A percentile compares a stretch with the other conserved stretches of the same genome.
Evolutionary conservation across 2,888 invertebrate species (phyloP).

Genomic region (Drosophila robusta): DNA sequence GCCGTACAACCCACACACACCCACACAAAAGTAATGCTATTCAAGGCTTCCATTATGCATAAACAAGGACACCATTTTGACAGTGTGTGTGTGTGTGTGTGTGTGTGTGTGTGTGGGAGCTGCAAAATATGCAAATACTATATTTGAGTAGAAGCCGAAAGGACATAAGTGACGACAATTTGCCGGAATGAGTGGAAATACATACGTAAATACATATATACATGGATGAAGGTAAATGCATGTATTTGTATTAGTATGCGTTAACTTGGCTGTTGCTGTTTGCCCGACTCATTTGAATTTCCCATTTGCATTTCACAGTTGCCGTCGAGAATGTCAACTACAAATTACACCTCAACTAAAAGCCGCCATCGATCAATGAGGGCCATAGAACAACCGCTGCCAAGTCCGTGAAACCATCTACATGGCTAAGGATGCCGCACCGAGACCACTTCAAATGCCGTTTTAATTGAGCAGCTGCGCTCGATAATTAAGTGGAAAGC

Average conservation of each 20-base stretch:
- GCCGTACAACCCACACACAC: slow-evolving; percentile 1
- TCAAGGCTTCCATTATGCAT: slow-evolving; percentile 63
- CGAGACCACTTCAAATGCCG: slow-evolving; percentile 57
- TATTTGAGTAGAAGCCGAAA: slow-evolving; percentile 57
- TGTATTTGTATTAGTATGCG: slow-evolving; percentile 1
- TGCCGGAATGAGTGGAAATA: slow-evolving; percentile 55
- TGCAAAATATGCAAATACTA: slow-evolving; percentile 73
- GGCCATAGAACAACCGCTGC: slow-evolving; percentile 33
- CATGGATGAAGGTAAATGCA: neutral
- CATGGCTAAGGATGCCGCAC: slow-evolving; percentile 5
- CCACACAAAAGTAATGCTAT: slow-evolving; percentile 17
- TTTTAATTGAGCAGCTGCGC: slow-evolving; percentile 68
- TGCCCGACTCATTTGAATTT: slow-evolving; percentile 51
- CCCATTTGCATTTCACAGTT: slow-evolving; percentile 50
- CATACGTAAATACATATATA: slow-evolving; percentile 7
- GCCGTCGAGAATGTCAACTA: slow-evolving; percentile 33
- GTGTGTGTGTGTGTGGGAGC: neutral
- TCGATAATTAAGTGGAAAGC: slow-evolving; percentile 34
- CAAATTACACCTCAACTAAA: slow-evolving; percentile 39
- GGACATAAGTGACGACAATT: slow-evolving; percentile 79
- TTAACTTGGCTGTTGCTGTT: slow-evolving; percentile 14
- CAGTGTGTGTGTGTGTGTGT: slow-evolving; percentile 17
- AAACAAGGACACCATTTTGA: slow-evolving; percentile 52
- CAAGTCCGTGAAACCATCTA: slow-evolving; percentile 51
- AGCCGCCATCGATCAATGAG: slow-evolving; percentile 51